phyloP scores from a whole-genome alignment of 1,140 invertebrate genomes.

The Apolygus lucorum region DNA sequence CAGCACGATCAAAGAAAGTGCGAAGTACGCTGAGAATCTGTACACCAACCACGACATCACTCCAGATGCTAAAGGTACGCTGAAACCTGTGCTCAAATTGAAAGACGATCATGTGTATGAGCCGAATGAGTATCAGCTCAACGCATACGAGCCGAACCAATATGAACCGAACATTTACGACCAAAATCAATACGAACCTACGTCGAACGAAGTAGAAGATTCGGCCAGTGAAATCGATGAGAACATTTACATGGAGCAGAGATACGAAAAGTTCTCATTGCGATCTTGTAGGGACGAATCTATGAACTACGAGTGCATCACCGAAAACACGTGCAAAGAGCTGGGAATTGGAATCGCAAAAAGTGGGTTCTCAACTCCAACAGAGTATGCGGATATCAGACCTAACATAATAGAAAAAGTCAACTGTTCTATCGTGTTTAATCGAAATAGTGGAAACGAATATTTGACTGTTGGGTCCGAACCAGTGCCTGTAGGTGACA shows the following conservation, averaged over 20 bases:
- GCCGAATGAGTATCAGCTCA: too few species aligned
- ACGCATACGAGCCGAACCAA: conserved; percentile 22
- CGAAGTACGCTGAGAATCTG: background rate
- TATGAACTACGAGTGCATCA: conserved; percentile 3
- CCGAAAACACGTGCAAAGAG: conserved; percentile 37
- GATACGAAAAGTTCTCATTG: conserved; percentile 1
- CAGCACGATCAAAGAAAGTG: background rate
- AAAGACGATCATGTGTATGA: background rate
- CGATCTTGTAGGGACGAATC: background rate
- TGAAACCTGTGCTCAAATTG: background rate
- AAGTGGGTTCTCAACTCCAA: conserved; percentile 43
- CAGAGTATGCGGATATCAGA: conserved; percentile 39
- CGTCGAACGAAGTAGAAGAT: background rate
- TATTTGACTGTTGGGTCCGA: conserved; percentile 1
- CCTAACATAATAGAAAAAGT: conserved; percentile 20
- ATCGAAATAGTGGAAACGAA: background rate
- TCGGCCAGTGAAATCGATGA: background rate
- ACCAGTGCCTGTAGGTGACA: conserved; percentile 1
- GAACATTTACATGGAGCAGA: conserved; percentile 1
- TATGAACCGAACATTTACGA: background rate
- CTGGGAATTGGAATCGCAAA: conserved; percentile 41
- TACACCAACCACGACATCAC: background rate
- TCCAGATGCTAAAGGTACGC: background rate
- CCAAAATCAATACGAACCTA: background rate
- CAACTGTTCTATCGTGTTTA: conserved; percentile 13